These are phyloP conservation scores for Propithecus deckenii DNA, from an alignment of 2,797 vertebrate genomes.

Conservation along the genomic window DNA sequence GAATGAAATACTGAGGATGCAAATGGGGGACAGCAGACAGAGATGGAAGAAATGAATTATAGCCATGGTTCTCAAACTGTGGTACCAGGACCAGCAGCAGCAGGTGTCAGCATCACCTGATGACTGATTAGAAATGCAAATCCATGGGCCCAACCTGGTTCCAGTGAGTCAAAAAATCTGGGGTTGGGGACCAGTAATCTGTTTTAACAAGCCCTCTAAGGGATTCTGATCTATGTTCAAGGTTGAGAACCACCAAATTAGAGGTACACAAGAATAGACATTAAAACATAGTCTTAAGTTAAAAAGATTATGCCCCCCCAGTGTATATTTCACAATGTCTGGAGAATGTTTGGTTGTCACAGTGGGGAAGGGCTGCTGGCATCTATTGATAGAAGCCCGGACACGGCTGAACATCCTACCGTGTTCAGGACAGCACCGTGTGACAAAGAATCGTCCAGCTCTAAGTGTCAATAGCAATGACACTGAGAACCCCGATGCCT, in stretches of 20 bases:
- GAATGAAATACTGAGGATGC: not conserved
- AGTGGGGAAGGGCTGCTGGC: not conserved
- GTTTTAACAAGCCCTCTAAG: not conserved
- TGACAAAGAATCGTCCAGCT: not conserved
- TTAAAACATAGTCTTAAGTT: not conserved
- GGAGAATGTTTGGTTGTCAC: not conserved
- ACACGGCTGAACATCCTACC: not conserved
- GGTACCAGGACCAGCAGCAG: not conserved
- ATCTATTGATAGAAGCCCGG: too few relatives aligned
- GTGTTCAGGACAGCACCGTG: accelerated
- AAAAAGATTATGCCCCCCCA: not conserved
- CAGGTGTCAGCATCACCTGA: too few relatives aligned
- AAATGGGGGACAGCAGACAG: not conserved
- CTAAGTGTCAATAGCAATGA: not conserved
- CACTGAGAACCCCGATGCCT: too few relatives aligned
- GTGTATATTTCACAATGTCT: too few relatives aligned
- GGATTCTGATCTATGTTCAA: not conserved
- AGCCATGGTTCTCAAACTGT: not conserved
- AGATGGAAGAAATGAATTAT: not conserved
- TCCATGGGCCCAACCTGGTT: too few relatives aligned
- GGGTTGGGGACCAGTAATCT: accelerated
- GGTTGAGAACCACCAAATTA: not conserved
- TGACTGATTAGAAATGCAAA: not conserved
- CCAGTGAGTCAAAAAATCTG: not conserved
- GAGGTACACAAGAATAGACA: not conserved